These are phyloP conservation scores for Podarcis muralis DNA, from an alignment of 2,113 vertebrate genomes.

Conservation along the genomic window DNA sequence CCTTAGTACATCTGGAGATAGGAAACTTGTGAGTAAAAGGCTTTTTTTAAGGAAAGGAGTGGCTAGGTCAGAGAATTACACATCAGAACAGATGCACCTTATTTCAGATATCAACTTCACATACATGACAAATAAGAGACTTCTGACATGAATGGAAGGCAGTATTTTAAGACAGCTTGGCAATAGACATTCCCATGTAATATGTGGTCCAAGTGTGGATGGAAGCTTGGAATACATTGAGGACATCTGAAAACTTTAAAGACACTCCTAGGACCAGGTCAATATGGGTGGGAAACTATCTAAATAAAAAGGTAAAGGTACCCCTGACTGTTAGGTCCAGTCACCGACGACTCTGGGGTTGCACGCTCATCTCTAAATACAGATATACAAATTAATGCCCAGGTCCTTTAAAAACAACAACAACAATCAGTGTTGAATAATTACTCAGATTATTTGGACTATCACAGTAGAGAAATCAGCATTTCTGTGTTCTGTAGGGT, in stretches of 20 bases:
- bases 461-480: constrained; percentile 15
- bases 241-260: too few relatives aligned
- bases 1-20: not conserved
- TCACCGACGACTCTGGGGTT: too few relatives aligned
- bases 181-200: not conserved
- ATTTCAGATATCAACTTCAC: not conserved
- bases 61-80: not conserved
- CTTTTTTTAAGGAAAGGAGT: not conserved
- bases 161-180: not conserved
- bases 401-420: not conserved
- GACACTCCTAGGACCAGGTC: too few relatives aligned
- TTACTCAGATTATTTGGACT: not conserved
- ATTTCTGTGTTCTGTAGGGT: not conserved
- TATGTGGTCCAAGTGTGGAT: not conserved
- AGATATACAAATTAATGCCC: not conserved
- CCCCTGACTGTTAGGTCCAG: too few relatives aligned
- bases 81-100: not conserved
- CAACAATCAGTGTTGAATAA: not conserved
- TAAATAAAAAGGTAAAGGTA: too few relatives aligned
- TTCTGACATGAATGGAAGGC: not conserved
- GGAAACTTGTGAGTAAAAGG: not conserved
- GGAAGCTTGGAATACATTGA: too few relatives aligned
- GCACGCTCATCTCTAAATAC: not conserved
- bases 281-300: too few relatives aligned
- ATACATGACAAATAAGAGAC: not conserved